Base-by-base conservation (phyloP, 2,888 invertebrate species). In the Hybos culiciformis region DNA sequence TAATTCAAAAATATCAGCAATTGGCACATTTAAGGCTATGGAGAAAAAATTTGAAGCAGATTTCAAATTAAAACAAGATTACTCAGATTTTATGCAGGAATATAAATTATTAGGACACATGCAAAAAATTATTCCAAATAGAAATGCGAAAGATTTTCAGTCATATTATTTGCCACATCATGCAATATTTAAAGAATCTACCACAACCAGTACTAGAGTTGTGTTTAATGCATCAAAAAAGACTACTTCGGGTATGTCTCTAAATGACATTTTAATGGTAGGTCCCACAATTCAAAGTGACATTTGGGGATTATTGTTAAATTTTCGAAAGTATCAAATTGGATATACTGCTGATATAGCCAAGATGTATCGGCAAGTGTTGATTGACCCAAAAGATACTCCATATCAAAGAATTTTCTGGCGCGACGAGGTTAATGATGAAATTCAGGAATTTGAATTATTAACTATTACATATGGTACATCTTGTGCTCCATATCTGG, bases 281-380 rank as follows among this genome's bases (percentile, higher is more conserved):
- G 37, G 37, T 4, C 37, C 37, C 5, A 37, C 17, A 4, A n/a
- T 37, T 18, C 37, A 37, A 12, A n/a, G 20, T 4, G 37, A 37
- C 19, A 18, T 37, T 18, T 17, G 12, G n/a, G 3, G 11, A 12
- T 37, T 37, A 4, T 17, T 37, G 6, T 18, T 37, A 18, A 17
- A 18, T 6, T 37, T 14, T 4, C 23, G 37, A 18, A 19, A 21
- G 3, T n/a, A 37, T 12, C 6, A 12, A 21, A 20, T 37, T 8
- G 37, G n/a, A 17, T 37, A 17, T 18, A 37, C 37, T 3, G 39
- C 39, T 11, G 39, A 39, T 12, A 39, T 26, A 12, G 26, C n/a
- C 12, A 39, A 39, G 17, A 39, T 39, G 39, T 39, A 29, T 29
- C 17, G 39, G 4, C 26, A 26, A 6, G 12, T 26, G 3, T 3